These are phyloP conservation scores for Mormyrus proboscirostris DNA, from an alignment of 2,797 vertebrate species.

Conservation along the genomic window DNA sequence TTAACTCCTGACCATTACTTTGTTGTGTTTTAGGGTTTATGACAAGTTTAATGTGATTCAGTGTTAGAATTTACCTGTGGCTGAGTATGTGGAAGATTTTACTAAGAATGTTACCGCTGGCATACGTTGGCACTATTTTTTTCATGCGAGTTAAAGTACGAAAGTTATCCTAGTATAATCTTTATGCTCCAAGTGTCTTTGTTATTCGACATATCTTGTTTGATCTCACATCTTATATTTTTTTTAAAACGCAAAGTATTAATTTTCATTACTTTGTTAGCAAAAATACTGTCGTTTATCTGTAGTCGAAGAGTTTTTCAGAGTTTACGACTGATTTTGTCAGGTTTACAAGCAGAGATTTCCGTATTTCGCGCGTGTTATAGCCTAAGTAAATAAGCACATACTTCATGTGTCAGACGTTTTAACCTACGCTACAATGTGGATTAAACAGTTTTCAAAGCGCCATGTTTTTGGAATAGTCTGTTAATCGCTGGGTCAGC, in stretches of 20 bases:
- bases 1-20: not conserved
- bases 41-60: not conserved
- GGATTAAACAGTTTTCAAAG: not conserved
- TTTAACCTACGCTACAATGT: not conserved
- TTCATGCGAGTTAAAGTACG: not conserved
- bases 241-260: not conserved
- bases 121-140: not conserved
- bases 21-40: not conserved
- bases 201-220: not conserved
- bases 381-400: not conserved
- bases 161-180: not conserved
- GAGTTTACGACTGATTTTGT: not conserved
- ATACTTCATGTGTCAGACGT: not conserved
- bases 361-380: not conserved
- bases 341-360: not conserved
- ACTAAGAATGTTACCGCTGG: not conserved
- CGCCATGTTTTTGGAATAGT: not conserved
- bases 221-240: not conserved
- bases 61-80: not conserved
- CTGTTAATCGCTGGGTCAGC: conserved; percentile 2
- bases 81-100: not conserved
- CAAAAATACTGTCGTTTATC: not conserved
- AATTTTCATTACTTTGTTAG: not conserved
- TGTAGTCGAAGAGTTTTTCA: not conserved
- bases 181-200: not conserved